phyloP scores from a whole-genome alignment of 2,113 vertebrate species.

The Parus major region DNA sequence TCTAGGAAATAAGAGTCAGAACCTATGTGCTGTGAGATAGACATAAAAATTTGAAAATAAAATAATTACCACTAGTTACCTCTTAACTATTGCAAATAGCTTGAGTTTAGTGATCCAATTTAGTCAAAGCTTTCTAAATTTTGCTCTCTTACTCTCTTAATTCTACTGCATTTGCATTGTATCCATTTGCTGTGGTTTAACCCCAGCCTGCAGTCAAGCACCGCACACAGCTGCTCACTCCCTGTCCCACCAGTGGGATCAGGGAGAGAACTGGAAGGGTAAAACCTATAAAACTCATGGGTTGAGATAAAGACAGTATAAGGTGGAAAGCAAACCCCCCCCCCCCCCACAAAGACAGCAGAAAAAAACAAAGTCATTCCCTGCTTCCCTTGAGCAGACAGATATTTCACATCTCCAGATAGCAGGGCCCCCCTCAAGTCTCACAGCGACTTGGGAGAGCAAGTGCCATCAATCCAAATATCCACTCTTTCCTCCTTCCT shows the following conservation, averaged over 20 bases:
- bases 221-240: fast-evolving
- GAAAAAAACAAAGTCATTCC: neutral
- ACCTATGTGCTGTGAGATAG: neutral
- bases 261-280: neutral
- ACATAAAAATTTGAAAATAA: neutral
- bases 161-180: neutral
- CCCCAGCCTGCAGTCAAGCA: neutral
- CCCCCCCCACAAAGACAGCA: neutral
- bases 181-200: neutral
- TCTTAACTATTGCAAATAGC: neutral
- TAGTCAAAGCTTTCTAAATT: neutral
- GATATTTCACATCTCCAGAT: neutral
- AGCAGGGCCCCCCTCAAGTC: too few species aligned
- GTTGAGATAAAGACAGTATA: neutral
- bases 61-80: neutral
- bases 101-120: neutral
- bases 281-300: neutral
- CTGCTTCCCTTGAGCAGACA: neutral
- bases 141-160: neutral
- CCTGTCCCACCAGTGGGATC: neutral
- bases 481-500: neutral
- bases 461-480: neutral
- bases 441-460: neutral
- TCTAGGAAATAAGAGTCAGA: neutral
- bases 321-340: neutral